Base-by-base conservation (phyloP, 2,797 vertebrate species). In the Fundulus diaphanus region DNA sequence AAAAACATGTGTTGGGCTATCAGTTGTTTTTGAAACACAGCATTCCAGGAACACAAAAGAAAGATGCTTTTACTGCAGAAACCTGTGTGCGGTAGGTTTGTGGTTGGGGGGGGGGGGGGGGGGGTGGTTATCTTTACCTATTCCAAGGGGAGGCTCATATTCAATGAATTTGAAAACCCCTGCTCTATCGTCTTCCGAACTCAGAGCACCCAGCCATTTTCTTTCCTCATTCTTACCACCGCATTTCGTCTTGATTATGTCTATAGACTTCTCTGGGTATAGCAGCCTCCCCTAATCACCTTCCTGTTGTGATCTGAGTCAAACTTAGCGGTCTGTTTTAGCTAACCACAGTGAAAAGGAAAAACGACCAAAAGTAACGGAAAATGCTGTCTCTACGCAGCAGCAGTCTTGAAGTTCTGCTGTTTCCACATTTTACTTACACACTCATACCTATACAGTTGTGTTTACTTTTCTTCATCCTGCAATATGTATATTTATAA, bases 151-250 rank as follows among this genome's bases (percentile, higher is more conserved):
- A n/a, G n/a, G n/a, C n/a, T n/a, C n/a, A n/a, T n/a, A n/a, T n/a
- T n/a, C n/a, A n/a, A n/a, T n/a, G n/a, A n/a, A n/a, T n/a, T n/a
- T n/a, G n/a, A n/a, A 44, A 46, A 7, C 68, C 22, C 27, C 31
- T 59, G n/a, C n/a, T n/a, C 56, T 20, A 33, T 33, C 56, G 31
- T 76, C 79, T 56, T 82, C 73, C 1, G 1, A 3, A 15, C 29
- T 33, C 56, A 66, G 27, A 76, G 61, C n/a, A 65, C 72, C 68
- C 40, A 59, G 48, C 24, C 6, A 5, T 70, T 73, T 31, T 56
- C 20, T 57, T 37, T 5, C 24, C 48, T 74, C 79, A 54, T 56
- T 18, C n/a, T 73, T 3, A 15, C 29, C 27, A 63, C 3, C 5
- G 59, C 2, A 42, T 56, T 1, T 29, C 44, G 65, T 33, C 29